phyloP scores from a whole-genome alignment of 2,797 vertebrate species.

The Thalassophryne amazonica region DNA sequence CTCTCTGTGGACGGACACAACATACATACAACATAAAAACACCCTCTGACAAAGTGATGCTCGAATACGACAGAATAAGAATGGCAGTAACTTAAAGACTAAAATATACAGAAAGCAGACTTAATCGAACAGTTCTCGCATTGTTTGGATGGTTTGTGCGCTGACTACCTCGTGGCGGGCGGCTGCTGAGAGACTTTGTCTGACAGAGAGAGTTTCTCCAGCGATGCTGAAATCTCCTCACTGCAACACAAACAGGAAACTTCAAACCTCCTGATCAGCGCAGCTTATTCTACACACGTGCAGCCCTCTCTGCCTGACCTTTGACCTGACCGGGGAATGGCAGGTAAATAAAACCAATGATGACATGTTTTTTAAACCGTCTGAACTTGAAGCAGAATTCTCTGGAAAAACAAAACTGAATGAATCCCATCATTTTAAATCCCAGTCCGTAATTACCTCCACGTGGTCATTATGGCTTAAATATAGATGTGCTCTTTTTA shows the following conservation, averaged over 20 bases:
- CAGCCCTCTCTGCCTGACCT: too few species aligned
- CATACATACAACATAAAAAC: background rate
- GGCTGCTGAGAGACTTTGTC: constrained; percentile 54
- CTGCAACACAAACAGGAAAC: constrained; percentile 30
- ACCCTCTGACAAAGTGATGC: background rate
- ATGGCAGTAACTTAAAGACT: too few species aligned
- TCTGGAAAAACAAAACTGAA: constrained; percentile 24
- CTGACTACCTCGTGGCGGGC: too few species aligned
- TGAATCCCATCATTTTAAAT: constrained; percentile 41
- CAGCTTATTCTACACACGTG: too few species aligned
- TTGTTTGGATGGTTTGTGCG: too few species aligned
- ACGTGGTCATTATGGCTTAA: constrained; percentile 53
- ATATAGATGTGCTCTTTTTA: constrained; percentile 55
- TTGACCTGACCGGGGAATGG: too few species aligned
- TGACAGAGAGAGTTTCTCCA: constrained; percentile 77
- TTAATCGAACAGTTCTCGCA: too few species aligned
- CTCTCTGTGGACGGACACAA: constrained; percentile 54
- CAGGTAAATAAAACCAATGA: too few species aligned
- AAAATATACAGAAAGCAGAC: too few species aligned
- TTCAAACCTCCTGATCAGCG: background rate
- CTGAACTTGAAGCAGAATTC: background rate
- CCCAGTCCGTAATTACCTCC: constrained; percentile 35
- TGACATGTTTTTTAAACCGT: too few species aligned
- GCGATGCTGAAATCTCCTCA: constrained; percentile 63
- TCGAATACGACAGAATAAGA: too few species aligned